Conservation (phyloP, 1,140 invertebrate species). For the Bradynema listronoti region DNA sequence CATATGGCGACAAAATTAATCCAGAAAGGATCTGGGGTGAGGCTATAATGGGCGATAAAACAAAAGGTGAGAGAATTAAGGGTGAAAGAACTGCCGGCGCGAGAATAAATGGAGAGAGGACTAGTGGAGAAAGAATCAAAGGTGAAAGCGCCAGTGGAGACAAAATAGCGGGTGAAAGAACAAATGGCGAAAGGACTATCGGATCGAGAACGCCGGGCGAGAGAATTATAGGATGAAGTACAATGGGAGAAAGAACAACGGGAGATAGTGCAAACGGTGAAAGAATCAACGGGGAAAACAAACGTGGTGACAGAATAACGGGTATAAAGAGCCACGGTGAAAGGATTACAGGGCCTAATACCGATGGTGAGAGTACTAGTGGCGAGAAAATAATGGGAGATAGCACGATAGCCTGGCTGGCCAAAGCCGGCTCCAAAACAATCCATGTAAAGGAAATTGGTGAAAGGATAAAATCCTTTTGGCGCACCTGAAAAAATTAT, state of each 20-base stretch:
- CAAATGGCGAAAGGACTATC: conserved; percentile 32
- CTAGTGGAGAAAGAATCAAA: conserved; percentile 44
- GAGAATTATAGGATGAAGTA: conserved; percentile 36
- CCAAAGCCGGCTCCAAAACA: too few species aligned
- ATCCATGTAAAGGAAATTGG: too few species aligned
- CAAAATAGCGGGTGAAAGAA: conserved; percentile 39
- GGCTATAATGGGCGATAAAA: conserved; percentile 12
- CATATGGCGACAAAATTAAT: conserved; percentile 28
- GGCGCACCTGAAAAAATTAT: too few species aligned
- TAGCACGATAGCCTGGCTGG: too few species aligned
- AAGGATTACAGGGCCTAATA: neutral
- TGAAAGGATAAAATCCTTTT: too few species aligned
- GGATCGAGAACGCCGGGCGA: conserved; percentile 31
- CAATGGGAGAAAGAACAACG: conserved; percentile 28
- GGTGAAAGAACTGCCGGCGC: conserved; percentile 30
- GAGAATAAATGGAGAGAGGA: conserved; percentile 41
- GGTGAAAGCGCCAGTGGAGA: conserved; percentile 39
- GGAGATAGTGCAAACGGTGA: neutral
- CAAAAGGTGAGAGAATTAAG: conserved; percentile 13
- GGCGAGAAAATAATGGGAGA: too few species aligned
- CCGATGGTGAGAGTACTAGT: neutral
- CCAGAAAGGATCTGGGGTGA: conserved; percentile 12
- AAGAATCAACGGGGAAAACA: neutral
- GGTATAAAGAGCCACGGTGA: neutral
- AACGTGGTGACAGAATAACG: conserved; percentile 4